Conservation (phyloP, 2,113 vertebrate species). For the Eretmochelys imbricata region DNA sequence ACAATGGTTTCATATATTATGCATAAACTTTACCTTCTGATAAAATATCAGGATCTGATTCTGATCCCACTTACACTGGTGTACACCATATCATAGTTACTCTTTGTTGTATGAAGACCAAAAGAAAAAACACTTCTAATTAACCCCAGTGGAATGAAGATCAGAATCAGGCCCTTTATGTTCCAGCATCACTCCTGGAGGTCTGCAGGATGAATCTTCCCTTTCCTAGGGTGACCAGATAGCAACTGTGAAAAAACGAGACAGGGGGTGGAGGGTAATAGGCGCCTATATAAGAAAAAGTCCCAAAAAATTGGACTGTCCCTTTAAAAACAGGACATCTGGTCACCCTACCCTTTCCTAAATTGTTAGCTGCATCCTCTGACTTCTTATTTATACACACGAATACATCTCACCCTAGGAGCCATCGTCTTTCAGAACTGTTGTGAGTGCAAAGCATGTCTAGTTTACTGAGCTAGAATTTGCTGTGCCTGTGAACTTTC, state of each 20-base stretch:
- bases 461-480: constrained; percentile 67
- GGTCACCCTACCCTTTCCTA: not conserved
- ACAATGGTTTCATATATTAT: not conserved
- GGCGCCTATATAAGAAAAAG: too few species aligned
- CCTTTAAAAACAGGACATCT: too few species aligned
- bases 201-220: not conserved
- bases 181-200: not conserved
- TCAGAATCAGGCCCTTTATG: constrained; percentile 11
- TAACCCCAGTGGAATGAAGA: not conserved
- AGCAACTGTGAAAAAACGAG: too few species aligned
- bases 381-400: constrained; percentile 30
- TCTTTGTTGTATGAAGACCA: not conserved
- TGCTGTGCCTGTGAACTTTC: constrained; percentile 69
- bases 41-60: not conserved
- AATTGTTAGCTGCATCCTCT: constrained; percentile 46
- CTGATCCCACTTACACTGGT: not conserved
- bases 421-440: constrained; percentile 58
- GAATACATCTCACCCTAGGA: constrained; percentile 50
- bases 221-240: not conserved
- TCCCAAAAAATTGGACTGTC: too few species aligned
- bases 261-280: too few species aligned
- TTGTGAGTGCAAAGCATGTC: constrained; percentile 73
- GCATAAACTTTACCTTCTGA: not conserved
- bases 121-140: not conserved
- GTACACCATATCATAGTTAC: not conserved